Base-by-base conservation (phyloP, 2,888 invertebrate species). In the Agrotis clavis region DNA sequence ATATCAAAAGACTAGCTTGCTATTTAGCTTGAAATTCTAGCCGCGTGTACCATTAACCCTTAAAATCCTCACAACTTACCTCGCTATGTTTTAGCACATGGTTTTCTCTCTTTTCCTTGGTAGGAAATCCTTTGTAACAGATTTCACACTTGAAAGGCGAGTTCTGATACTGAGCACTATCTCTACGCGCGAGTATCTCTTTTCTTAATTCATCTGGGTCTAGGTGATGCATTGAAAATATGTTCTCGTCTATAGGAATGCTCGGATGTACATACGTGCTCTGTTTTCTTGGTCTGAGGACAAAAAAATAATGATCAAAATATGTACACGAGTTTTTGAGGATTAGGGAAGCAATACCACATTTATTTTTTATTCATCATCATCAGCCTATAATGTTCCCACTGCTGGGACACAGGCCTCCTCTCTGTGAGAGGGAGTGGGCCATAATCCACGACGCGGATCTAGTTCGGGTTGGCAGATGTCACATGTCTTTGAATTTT, bases 81-180 rank as follows among this genome's bases (percentile, higher is more conserved):
- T 93, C 94, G 7, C 91, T 94, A 77, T 95, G 95, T 25, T 94
- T 82, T 0, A 94, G 77, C 0, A 87, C 74, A 61, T 95, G 95
- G 0, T 92, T 92, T 1, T 90, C 89, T 16, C 91, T 92, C n/a
- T 93, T 74, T 6, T 94, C 94, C 25, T 87, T 76, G 0, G 89
- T 90, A n/a, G 89, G 84, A 71, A 95, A 95, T 0, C 94, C 94
- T 7, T 91, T 79, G 45, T 85, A 95, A 64, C 95, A 95, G 0
- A 89, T 77, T 0, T 78, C 79, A 50, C 95, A 95, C n/a, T 94
- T 93, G 79, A 77, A 93, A 0, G 89, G 87, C 0, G 95, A 90
- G n/a, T 76, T 77, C 5, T 70, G 86, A 61, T 92, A 93, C 0
- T 84, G 81, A 82, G 14, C 41, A 11, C 9, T 41, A 11, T 93